Conservation (phyloP, 2,797 vertebrate species). For the Nasua narica region DNA sequence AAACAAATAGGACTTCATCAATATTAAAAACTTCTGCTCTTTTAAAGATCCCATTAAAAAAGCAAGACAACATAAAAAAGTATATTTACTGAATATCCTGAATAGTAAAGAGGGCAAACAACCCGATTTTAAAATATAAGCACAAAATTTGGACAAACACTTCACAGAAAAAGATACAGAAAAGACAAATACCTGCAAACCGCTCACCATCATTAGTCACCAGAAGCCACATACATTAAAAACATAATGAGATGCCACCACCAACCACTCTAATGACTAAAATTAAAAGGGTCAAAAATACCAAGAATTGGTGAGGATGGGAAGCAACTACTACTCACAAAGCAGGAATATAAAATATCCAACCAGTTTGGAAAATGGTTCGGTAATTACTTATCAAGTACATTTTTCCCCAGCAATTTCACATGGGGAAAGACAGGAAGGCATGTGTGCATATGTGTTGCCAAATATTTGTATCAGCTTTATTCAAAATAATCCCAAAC, state of each 20-base stretch:
- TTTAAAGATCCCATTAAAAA: background rate
- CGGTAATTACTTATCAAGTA: background rate
- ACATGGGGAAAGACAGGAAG: background rate
- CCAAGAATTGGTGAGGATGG: background rate
- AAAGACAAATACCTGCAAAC: background rate
- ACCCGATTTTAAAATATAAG: background rate
- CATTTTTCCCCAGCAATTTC: background rate
- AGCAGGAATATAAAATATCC: background rate
- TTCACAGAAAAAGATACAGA: background rate
- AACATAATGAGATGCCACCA: background rate
- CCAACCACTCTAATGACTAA: background rate
- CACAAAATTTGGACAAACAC: background rate
- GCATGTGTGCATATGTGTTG: background rate
- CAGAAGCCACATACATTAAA: background rate
- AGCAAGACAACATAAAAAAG: background rate
- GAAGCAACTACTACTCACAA: background rate
- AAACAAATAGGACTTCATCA: background rate
- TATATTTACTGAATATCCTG: background rate
- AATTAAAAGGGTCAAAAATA: background rate
- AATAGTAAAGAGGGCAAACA: background rate
- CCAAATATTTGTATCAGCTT: background rate
- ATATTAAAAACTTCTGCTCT: background rate
- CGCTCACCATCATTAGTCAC: background rate
- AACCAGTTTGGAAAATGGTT: background rate
- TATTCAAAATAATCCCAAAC: background rate